These are phyloP conservation scores for Trichopoda pennipes DNA, from an alignment of 2,888 invertebrate genomes.

Conservation along the genomic window DNA sequence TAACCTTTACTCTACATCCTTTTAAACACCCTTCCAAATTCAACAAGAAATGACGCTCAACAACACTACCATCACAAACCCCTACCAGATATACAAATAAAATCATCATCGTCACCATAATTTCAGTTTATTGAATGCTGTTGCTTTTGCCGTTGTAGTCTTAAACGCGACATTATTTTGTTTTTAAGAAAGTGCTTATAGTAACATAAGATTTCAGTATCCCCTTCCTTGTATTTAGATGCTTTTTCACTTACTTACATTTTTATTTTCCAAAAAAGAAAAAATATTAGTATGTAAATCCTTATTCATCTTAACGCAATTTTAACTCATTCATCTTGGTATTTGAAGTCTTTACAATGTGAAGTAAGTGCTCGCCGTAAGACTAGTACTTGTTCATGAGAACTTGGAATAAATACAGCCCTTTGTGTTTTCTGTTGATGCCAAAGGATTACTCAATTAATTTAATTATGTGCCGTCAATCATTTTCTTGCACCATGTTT, in stretches of 20 bases:
- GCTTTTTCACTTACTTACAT: constrained; percentile 40
- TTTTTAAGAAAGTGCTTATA: constrained; percentile 32
- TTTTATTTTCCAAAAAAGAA: constrained; percentile 4
- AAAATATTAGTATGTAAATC: constrained; percentile 54
- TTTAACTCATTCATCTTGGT: constrained; percentile 74
- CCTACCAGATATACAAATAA: not conserved
- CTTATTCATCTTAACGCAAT: constrained; percentile 54
- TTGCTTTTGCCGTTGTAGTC: constrained; percentile 31
- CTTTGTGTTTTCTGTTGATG: constrained; percentile 68
- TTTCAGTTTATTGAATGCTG: constrained; percentile 58
- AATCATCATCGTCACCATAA: constrained; percentile 49
- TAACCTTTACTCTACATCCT: constrained; percentile 48
- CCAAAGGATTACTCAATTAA: constrained; percentile 81
- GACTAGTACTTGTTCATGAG: constrained; percentile 53
- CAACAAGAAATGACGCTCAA: constrained; percentile 25
- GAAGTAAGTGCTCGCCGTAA: constrained; percentile 20
- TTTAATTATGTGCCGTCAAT: constrained; percentile 82
- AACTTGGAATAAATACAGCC: constrained; percentile 27
- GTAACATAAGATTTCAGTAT: constrained; percentile 37
- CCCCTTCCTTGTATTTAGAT: constrained; percentile 39
- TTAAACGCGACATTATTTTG: constrained; percentile 61
- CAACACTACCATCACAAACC: constrained; percentile 20
- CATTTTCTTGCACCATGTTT: constrained; percentile 74
- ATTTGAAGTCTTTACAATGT: constrained; percentile 35
- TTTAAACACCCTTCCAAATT: not conserved